A percentile compares a stretch with the other conserved stretches of the same genome.
Evolutionary conservation across 2,797 vertebrate genomes (phyloP).

Genomic region (Cacajao melanocephalus): DNA sequence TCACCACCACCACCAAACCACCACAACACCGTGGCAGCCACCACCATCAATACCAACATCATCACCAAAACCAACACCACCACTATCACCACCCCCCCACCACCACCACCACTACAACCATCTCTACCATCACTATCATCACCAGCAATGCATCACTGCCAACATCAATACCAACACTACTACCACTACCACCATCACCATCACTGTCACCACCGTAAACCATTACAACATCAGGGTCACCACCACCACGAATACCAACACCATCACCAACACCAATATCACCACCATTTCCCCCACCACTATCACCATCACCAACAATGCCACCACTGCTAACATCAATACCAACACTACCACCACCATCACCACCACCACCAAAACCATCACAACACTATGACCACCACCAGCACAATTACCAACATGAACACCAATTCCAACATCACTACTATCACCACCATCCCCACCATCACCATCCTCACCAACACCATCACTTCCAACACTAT

Average conservation of each 20-base stretch:
- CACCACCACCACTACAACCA: background rate
- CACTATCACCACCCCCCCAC: rapidly evolving
- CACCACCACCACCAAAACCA: background rate
- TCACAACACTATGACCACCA: background rate
- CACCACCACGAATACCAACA: background rate
- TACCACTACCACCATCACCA: background rate
- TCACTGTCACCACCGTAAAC: no score
- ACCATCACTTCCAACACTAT: background rate
- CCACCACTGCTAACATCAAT: background rate
- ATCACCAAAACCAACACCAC: background rate
- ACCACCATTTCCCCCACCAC: background rate
- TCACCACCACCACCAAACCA: background rate
- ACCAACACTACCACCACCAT: background rate
- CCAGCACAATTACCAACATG: rapidly evolving
- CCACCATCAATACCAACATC: background rate
- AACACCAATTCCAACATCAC: background rate
- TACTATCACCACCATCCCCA: background rate
- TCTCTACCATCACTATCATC: background rate
- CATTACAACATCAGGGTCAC: background rate
- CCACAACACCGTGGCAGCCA: background rate
- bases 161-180: background rate
- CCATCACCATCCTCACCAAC: no score
- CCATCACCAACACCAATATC: no score
- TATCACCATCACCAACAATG: background rate
- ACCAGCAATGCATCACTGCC: background rate